phyloP scores from a whole-genome alignment of 2,113 vertebrate genomes.

The Gasterosteus aculeatus region DNA sequence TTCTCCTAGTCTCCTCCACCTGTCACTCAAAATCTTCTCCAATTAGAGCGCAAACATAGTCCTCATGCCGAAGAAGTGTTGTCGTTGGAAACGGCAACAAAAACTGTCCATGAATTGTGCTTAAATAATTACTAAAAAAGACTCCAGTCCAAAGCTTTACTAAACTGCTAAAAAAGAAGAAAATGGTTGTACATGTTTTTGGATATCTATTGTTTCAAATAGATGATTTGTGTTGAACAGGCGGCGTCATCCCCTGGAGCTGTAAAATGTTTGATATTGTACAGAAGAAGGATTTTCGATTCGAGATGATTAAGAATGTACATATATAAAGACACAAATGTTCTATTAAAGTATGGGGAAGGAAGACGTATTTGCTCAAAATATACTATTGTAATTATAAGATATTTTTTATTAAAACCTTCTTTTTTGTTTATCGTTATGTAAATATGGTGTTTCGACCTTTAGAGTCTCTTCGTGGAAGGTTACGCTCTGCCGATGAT shows the following conservation, averaged over 20 bases:
- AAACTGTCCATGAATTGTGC: slow-evolving; percentile 71
- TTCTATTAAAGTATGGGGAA: slow-evolving; percentile 97
- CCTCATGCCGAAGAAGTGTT: slow-evolving; percentile 16
- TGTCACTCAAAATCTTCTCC: slow-evolving; percentile 1
- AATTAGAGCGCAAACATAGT: slow-evolving; percentile 47
- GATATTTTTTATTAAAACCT: slow-evolving; percentile 99
- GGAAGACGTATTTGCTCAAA: slow-evolving; percentile 93
- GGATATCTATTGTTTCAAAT: slow-evolving; percentile 99
- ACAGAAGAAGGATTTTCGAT: slow-evolving; percentile 87
- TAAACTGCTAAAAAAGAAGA: slow-evolving; percentile 81
- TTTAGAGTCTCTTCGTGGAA: slow-evolving; percentile 76
- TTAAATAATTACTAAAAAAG: slow-evolving; percentile 81
- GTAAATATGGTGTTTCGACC: slow-evolving; percentile 93
- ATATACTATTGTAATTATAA: slow-evolving; percentile 99
- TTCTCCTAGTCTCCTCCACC: slow-evolving; percentile 14
- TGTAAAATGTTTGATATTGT: slow-evolving; percentile 93
- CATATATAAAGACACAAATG: slow-evolving; percentile 94
- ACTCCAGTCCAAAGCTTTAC: slow-evolving; percentile 92
- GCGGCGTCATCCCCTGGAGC: slow-evolving; percentile 84
- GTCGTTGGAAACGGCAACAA: slow-evolving; percentile 43
- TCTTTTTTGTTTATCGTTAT: slow-evolving; percentile 85
- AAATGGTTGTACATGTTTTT: slow-evolving; percentile 89
- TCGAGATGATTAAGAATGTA: slow-evolving; percentile 93
- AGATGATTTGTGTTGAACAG: slow-evolving; percentile 93
- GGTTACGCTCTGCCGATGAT: slow-evolving; percentile 78